Conservation (phyloP, 2,113 vertebrate genomes). For the Bubalus kerabau region DNA sequence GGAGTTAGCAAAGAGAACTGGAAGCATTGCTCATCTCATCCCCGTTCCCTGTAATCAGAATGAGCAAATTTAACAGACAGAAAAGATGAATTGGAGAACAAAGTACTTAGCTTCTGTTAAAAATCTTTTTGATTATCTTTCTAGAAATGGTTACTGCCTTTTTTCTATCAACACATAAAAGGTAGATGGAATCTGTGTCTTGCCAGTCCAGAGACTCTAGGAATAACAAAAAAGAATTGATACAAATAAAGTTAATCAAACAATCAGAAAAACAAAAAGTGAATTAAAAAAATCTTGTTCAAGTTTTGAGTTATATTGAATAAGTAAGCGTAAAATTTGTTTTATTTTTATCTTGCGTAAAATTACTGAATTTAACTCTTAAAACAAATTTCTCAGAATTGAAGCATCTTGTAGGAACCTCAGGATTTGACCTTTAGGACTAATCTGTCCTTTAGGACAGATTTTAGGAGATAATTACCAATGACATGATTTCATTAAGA, state of each 20-base stretch:
- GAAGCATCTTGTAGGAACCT: neutral
- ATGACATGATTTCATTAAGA: conserved; percentile 7
- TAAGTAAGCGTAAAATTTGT: neutral
- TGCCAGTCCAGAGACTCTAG: neutral
- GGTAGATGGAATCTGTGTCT: neutral
- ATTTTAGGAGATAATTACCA: neutral
- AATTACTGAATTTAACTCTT: neutral
- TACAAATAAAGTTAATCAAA: neutral
- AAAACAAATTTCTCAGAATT: neutral
- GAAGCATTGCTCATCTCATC: neutral
- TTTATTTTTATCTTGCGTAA: neutral
- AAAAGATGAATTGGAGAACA: neutral
- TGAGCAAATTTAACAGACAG: neutral
- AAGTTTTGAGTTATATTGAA: neutral
- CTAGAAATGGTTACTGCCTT: neutral
- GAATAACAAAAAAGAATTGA: neutral
- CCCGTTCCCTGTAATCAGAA: neutral
- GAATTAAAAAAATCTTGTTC: neutral
- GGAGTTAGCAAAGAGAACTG: neutral
- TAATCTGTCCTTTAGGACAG: neutral
- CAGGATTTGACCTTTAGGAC: neutral
- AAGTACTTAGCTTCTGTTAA: neutral
- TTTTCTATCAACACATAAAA: neutral
- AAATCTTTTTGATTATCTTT: neutral
- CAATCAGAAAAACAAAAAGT: neutral